Evolutionary conservation across 2,797 vertebrate genomes (phyloP).

Genomic region (Melanotaenia maccullochi): DNA sequence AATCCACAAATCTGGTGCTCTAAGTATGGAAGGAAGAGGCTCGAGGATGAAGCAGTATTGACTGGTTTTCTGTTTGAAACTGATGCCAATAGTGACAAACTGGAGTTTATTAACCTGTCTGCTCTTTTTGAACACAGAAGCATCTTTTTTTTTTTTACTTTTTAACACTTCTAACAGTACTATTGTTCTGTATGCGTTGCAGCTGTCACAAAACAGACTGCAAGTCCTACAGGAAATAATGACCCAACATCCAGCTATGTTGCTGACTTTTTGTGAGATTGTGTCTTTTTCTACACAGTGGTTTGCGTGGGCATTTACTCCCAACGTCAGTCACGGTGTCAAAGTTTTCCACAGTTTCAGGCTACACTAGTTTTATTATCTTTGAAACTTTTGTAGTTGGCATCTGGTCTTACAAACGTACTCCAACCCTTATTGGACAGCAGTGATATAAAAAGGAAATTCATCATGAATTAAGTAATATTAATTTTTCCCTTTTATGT

Average conservation of each 20-base stretch:
- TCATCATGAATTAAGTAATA: not conserved
- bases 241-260: conserved; percentile 4
- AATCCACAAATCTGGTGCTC: conserved; percentile 1
- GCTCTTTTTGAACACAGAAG: not conserved
- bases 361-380: conserved; percentile 8
- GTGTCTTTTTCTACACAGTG: not conserved
- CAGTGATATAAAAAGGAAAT: not conserved
- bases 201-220: conserved; percentile 4
- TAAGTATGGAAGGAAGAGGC: not conserved
- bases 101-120: not conserved
- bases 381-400: conserved; percentile 16
- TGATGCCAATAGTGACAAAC: not conserved
- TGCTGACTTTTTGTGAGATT: not conserved
- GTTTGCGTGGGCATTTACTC: conserved; percentile 18
- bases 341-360: conserved; percentile 11
- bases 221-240: conserved; percentile 19
- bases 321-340: conserved; percentile 7
- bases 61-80: not conserved
- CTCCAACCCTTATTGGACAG: not conserved
- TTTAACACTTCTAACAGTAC: not conserved
- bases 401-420: not conserved
- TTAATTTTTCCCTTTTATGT: not conserved
- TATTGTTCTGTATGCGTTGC: not conserved
- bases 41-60: not conserved
- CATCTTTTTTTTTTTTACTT: not conserved